Conservation (phyloP, 2,113 vertebrate species). For the Antechinus stuartii region DNA sequence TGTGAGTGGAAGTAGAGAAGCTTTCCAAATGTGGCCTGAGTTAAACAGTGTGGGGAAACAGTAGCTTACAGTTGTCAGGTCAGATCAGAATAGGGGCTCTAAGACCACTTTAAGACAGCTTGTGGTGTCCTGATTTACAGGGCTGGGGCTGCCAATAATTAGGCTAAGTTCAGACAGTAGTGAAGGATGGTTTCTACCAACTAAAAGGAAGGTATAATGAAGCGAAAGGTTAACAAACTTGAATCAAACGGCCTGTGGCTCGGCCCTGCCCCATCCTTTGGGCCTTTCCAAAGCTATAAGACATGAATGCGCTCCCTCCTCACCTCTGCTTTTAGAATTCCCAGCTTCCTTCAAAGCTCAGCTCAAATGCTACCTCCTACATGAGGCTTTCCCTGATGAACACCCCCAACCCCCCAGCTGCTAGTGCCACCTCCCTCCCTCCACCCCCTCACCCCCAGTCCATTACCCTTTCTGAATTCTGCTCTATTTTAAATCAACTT, state of each 20-base stretch:
- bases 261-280: slow-evolving; percentile 32
- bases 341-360: slow-evolving; percentile 1
- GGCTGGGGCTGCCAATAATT: slow-evolving; percentile 76
- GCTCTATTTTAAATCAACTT: background rate
- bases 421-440: background rate
- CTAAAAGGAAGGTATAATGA: slow-evolving; percentile 72
- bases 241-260: slow-evolving; percentile 77
- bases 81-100: slow-evolving; percentile 85
- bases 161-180: slow-evolving; percentile 78
- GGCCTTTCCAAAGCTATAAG: slow-evolving; percentile 29
- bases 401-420: background rate
- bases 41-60: slow-evolving; percentile 90
- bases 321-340: background rate
- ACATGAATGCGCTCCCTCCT: background rate
- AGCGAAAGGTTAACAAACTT: slow-evolving; percentile 81
- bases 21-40: slow-evolving; percentile 89
- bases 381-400: background rate
- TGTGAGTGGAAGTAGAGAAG: slow-evolving; percentile 68
- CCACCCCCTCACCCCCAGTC: too few relatives aligned
- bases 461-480: background rate
- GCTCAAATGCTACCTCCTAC: background rate
- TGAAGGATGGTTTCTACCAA: slow-evolving; percentile 59
- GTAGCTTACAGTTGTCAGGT: slow-evolving; percentile 92
- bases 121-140: slow-evolving; percentile 81
- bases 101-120: slow-evolving; percentile 77